phyloP scores from a whole-genome alignment of 1,140 invertebrate species.

The Listronotus oregonensis region DNA sequence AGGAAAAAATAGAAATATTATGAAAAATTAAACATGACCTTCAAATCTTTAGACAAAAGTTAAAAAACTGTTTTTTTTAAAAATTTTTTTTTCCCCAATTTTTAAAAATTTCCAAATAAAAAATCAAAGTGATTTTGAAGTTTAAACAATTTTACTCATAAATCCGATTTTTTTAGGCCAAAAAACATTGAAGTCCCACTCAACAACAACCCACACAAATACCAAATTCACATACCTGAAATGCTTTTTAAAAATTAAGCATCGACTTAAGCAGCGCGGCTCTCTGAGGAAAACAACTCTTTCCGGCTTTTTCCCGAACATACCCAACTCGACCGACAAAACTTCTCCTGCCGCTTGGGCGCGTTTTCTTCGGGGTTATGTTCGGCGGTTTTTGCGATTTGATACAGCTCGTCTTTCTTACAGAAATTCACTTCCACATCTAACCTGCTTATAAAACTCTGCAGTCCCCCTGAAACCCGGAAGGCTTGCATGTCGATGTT shows the following conservation, averaged over 20 bases:
- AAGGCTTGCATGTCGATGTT: constrained; percentile 92
- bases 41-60: too few relatives aligned
- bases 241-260: constrained; percentile 88
- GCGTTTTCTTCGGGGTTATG: constrained; percentile 42
- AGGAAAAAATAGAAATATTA: too few relatives aligned
- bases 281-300: constrained; percentile 79
- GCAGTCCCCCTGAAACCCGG: constrained; percentile 81
- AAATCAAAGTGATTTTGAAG: too few relatives aligned
- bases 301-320: constrained; percentile 51
- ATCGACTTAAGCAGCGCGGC: constrained; percentile 87
- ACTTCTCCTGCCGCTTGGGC: constrained; percentile 27
- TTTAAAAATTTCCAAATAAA: too few relatives aligned
- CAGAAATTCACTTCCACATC: constrained; percentile 87
- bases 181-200: too few relatives aligned
- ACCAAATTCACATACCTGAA: constrained; percentile 58
- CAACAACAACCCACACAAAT: too few relatives aligned
- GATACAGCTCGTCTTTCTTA: constrained; percentile 77
- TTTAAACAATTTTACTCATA: too few relatives aligned
- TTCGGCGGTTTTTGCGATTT: constrained; percentile 59
- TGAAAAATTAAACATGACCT: too few relatives aligned
- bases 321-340: constrained; percentile 44
- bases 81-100: too few relatives aligned
- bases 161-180: too few relatives aligned
- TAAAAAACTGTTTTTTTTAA: too few relatives aligned
- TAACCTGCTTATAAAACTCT: constrained; percentile 77